These are phyloP conservation scores for Arothron firmamentum DNA, from an alignment of 2,113 vertebrate genomes.

Conservation along the genomic window DNA sequence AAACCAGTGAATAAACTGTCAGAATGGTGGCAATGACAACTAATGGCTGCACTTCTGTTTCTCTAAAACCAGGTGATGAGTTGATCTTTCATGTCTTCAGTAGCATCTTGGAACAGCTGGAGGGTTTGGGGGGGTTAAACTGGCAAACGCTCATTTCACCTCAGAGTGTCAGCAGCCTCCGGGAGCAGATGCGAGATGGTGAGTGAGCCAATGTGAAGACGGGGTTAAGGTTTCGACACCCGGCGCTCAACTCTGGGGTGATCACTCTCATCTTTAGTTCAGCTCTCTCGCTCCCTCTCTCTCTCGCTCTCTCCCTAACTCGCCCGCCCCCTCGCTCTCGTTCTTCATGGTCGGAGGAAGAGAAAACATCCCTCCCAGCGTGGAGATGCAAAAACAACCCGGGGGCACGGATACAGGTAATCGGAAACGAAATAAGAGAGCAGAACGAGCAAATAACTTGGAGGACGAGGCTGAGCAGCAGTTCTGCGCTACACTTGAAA, in stretches of 20 bases:
- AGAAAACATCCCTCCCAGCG: constrained; percentile 26
- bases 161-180: constrained; percentile 26
- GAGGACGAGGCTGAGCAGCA: constrained; percentile 31
- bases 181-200: neutral
- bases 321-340: constrained; percentile 15
- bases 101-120: too few relatives aligned
- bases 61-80: too few relatives aligned
- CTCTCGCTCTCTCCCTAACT: constrained; percentile 23
- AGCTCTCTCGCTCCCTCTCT: neutral
- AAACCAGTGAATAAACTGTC: too few relatives aligned
- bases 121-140: too few relatives aligned
- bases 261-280: constrained; percentile 41
- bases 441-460: constrained; percentile 42
- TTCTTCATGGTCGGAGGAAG: constrained; percentile 26
- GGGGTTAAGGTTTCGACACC: constrained; percentile 17
- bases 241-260: constrained; percentile 50
- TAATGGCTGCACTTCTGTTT: too few relatives aligned
- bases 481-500: constrained; percentile 28
- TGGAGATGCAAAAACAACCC: constrained; percentile 58
- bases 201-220: constrained; percentile 9
- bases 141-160: too few relatives aligned
- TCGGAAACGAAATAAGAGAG: constrained; percentile 43
- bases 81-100: too few relatives aligned
- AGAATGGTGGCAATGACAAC: too few relatives aligned
- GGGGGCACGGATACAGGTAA: constrained; percentile 47